phyloP scores from a whole-genome alignment of 2,888 invertebrate species.

The Sphinx pinastri region DNA sequence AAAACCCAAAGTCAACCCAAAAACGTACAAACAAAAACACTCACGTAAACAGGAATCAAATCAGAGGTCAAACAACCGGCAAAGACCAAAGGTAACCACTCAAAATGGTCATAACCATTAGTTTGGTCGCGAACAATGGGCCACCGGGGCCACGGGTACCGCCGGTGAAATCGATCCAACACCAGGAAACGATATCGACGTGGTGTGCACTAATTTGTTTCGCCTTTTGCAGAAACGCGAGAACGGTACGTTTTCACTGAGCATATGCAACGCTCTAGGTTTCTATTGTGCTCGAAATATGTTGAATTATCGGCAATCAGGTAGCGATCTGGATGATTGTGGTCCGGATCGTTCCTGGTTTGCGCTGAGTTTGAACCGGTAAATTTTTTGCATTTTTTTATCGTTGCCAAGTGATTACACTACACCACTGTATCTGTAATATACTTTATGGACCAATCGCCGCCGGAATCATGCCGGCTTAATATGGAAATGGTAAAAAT shows the following conservation, averaged over 20 bases:
- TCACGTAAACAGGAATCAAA: not conserved
- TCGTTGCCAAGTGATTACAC: too few relatives aligned
- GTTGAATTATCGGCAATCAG: constrained; percentile 15
- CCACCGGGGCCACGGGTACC: constrained; percentile 52
- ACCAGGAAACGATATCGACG: constrained; percentile 59
- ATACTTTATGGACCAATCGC: too few relatives aligned
- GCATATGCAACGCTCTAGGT: constrained; percentile 4
- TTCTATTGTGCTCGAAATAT: not conserved
- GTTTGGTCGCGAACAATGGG: constrained; percentile 55
- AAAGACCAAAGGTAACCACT: constrained; percentile 12
- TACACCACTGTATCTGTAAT: too few relatives aligned
- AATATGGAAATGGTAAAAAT: not conserved
- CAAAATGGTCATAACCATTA: constrained; percentile 28
- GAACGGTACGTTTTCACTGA: constrained; percentile 59
- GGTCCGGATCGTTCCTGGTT: constrained; percentile 6
- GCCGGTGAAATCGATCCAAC: constrained; percentile 62
- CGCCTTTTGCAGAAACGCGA: constrained; percentile 69
- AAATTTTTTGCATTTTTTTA: too few relatives aligned
- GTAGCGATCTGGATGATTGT: constrained; percentile 8
- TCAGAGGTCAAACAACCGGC: constrained; percentile 7
- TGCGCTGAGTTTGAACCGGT: too few relatives aligned
- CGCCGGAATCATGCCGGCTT: too few relatives aligned
- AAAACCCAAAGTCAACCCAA: too few relatives aligned
- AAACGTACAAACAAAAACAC: not conserved
- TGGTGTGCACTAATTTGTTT: constrained; percentile 74